Evolutionary conservation across 2,797 vertebrate species (phyloP), one percentile per base, ranked within the genome.

Genomic region (Oreochromis grahami): DNA sequence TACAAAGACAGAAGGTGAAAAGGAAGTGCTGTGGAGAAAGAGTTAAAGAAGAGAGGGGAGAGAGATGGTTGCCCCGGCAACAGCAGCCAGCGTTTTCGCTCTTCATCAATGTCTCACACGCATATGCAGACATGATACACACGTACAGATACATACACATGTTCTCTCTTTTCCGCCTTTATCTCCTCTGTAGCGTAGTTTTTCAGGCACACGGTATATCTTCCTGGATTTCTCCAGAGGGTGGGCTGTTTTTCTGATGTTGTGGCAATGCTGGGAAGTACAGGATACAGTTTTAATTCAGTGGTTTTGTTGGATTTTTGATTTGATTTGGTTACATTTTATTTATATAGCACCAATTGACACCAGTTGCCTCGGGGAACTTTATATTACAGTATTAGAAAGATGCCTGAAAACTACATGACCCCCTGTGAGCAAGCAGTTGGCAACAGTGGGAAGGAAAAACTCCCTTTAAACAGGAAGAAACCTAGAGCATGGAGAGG

Each of bases 41-140:
- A 87, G 90, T 92, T 91, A 90, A 91, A 81, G 72, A 89, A 72
- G 88, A 92, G 80, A 84, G 50, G 56, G 82, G 80, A 89, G 85
- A 84, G 87, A 92, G 80, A 91, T 78, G 89, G 96, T 96, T 96
- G 93, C 94, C 94, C 76, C n/a, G 91, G 94, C 93, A 96, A 96
- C 94, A 90, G 92, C 91, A 90, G 86, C 91, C 88, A 88, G 88
- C 91, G 3, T 94, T 94, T 82, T 87, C 84, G 84, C 83, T 89
- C 80, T 86, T 79, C 81, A 85, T 86, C 88, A 84, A 55, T 85
- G 87, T 79, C 78, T 84, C 60, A 76, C 78, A 65, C 76, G 76
- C 68, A 81, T 76, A 74, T 63, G 65, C 63, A 70, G 19, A 80
- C 41, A 36, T 4, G 3, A 53, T 65, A 45, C 56, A 85, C 80